Conservation (phyloP, 1,140 invertebrate genomes). For the Drosophila pseudoananassae region DNA sequence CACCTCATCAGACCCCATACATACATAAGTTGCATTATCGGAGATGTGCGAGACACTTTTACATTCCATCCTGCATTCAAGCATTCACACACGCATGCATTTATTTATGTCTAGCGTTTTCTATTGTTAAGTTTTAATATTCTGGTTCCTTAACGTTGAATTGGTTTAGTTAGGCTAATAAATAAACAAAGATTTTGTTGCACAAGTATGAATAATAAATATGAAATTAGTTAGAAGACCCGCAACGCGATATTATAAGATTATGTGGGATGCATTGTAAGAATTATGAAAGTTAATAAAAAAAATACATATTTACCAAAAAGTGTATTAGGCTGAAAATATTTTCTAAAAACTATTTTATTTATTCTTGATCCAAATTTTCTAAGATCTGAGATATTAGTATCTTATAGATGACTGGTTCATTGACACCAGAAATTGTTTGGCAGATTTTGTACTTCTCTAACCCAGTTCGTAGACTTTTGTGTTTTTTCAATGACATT, state of each 20-base stretch:
- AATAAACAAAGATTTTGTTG: constrained; percentile 29
- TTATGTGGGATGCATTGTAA: constrained; percentile 3
- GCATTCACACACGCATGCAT: constrained; percentile 42
- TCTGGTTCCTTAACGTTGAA: constrained; percentile 62
- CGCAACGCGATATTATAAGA: constrained; percentile 23
- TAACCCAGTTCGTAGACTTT: constrained; percentile 23
- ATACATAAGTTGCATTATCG: constrained; percentile 26
- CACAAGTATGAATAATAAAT: constrained; percentile 29
- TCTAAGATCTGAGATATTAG: no score
- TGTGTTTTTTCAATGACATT: neutral
- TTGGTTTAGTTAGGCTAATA: constrained; percentile 39
- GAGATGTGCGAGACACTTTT: constrained; percentile 43
- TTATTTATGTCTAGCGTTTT: constrained; percentile 63
- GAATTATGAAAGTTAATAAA: constrained; percentile 27
- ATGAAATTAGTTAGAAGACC: constrained; percentile 39
- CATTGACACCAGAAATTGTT: constrained; percentile 21
- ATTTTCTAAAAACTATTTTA: neutral
- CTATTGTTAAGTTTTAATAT: constrained; percentile 49
- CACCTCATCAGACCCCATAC: constrained; percentile 14
- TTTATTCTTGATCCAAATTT: neutral
- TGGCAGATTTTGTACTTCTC: neutral
- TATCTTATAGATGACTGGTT: constrained; percentile 2
- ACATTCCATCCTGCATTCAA: constrained; percentile 18
- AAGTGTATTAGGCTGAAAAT: constrained; percentile 5
- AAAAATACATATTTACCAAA: constrained; percentile 14